Evolutionary conservation across 2,113 vertebrate species (phyloP), one percentile per base, ranked within the genome.

Genomic region (Neopipo cinnamomea): DNA sequence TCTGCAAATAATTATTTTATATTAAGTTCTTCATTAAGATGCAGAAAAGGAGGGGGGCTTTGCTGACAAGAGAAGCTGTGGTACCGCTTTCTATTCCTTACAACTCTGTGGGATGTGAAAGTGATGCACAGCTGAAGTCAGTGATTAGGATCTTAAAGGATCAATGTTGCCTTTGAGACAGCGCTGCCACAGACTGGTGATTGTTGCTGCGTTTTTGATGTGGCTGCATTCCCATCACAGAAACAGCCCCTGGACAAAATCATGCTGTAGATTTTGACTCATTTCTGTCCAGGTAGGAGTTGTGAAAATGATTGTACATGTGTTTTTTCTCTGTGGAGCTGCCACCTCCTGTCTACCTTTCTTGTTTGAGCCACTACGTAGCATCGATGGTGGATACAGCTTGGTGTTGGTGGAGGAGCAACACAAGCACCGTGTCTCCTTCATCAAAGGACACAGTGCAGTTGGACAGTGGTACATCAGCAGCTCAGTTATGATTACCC

Each of bases 21-120:
- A 93, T 95, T 68, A 93, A 84, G 20, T 72, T 95, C 76, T 94
- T 95, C 88, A 94, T 96, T 91, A 94, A 89, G 62, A 92, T 94
- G 79, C 76, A 94, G 80, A 68, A 83, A 44, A 86, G n/a, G 70
- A 85, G 53, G 10, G 49, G 30, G 61, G 27, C 22, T 63, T 70
- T 77, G 68, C 47, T 93, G 86, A 91, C 41, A 85, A 72, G 53
- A 78, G 83, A 78, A 91, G 41, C 66, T 92, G 76, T 58, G 56
- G 52, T 35, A 7, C 39, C 61, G 42, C 56, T 91, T 93, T 80
- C 68, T 92, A 41, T 94, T 93, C 65, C 79, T 94, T 91, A 53
- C 53, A 91, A 27, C 93, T 92, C 93, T 95, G 90, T 88, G 65
- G 85, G 90, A 75, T 49, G 72, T 53, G 65, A 56, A 84, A 88